A percentile compares a stretch with the other conserved stretches of the same genome.
These are phyloP conservation scores for Synodontis membranacea DNA, from an alignment of 2,113 vertebrate genomes.

Conservation along the genomic window DNA sequence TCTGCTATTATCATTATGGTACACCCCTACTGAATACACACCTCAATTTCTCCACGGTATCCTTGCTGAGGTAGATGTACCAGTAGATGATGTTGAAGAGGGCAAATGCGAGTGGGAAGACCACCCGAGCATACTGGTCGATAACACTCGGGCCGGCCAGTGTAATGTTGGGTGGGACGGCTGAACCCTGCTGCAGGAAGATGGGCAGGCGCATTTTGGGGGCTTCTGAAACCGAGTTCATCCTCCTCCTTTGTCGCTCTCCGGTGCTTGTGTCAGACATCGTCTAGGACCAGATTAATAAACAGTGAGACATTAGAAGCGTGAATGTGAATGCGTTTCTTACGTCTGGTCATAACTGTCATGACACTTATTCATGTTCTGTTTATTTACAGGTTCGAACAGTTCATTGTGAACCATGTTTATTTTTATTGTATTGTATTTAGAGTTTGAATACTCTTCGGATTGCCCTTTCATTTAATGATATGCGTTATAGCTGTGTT, in stretches of 20 bases:
- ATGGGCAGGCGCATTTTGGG: constrained; percentile 61
- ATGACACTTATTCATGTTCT: background rate
- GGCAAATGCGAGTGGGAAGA: constrained; percentile 88
- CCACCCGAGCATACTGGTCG: constrained; percentile 84
- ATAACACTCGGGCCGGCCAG: constrained; percentile 87
- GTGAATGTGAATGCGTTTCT: background rate
- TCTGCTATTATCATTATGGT: no score
- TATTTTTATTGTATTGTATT: background rate
- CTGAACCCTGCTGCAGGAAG: constrained; percentile 73
- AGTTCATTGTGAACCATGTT: background rate
- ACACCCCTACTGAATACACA: constrained; percentile 27
- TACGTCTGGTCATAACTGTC: background rate
- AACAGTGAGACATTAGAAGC: background rate
- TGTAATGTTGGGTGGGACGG: constrained; percentile 64
- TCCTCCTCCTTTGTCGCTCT: constrained; percentile 79
- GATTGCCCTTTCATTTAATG: background rate
- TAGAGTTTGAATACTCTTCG: background rate
- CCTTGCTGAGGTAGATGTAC: constrained; percentile 87
- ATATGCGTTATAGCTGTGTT: background rate
- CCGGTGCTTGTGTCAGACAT: constrained; percentile 71
- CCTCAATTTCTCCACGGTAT: constrained; percentile 82
- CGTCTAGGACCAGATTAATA: constrained; percentile 8
- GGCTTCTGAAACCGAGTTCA: constrained; percentile 74
- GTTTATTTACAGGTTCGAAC: background rate
- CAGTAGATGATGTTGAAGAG: constrained; percentile 92